These are phyloP conservation scores for Trachymyrmex cornetzi DNA, from an alignment of 1,140 invertebrate genomes.

Conservation along the genomic window DNA sequence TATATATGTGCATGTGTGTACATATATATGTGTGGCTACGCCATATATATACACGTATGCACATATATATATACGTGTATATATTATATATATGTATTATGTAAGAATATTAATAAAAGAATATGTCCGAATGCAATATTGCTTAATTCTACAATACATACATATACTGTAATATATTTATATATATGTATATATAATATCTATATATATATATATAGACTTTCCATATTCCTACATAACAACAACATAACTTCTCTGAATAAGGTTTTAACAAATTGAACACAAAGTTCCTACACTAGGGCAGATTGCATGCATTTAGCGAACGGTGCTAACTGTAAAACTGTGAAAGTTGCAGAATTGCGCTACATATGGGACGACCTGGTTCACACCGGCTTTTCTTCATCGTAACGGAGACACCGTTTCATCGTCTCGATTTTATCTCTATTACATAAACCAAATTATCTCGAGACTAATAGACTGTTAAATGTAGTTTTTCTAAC, in stretches of 20 bases:
- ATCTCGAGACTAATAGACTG: background rate
- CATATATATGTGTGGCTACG: constrained; percentile 16
- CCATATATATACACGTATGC: background rate
- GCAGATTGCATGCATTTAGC: constrained; percentile 65
- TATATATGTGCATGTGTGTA: constrained; percentile 21
- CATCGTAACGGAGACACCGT: constrained; percentile 31
- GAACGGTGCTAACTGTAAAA: constrained; percentile 64
- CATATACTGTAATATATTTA: constrained; percentile 57
- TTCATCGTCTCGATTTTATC: constrained; percentile 10
- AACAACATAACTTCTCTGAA: constrained; percentile 74
- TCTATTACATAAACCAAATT: constrained; percentile 8
- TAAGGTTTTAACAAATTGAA: constrained; percentile 74
- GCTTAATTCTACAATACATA: constrained; percentile 69
- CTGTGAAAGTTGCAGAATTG: constrained; percentile 68
- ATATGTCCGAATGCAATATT: constrained; percentile 78
- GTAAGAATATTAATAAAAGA: constrained; percentile 75
- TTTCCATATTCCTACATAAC: constrained; percentile 71
- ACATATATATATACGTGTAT: constrained; percentile 18
- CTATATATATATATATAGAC: constrained; percentile 70
- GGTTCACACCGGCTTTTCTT: background rate
- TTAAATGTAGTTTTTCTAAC: background rate
- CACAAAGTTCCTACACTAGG: constrained; percentile 71
- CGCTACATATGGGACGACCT: constrained; percentile 37
- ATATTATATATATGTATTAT: constrained; percentile 38
- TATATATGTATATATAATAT: constrained; percentile 64